phyloP scores from a whole-genome alignment of 2,888 invertebrate species.

The Phyllotreta striolata region DNA sequence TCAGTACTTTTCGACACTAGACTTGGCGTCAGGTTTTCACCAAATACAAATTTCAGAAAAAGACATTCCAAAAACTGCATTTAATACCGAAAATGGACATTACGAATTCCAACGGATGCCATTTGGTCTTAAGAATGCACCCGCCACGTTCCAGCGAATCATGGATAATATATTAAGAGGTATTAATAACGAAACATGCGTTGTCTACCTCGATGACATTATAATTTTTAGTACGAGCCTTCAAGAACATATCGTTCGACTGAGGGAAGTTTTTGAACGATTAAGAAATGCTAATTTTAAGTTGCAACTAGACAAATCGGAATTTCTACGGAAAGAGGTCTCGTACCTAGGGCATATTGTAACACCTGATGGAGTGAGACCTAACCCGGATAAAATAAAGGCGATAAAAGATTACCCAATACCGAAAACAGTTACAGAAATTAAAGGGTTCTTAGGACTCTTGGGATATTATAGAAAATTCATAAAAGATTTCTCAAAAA shows the following conservation, averaged over 20 bases:
- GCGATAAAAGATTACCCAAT: constrained; percentile 22
- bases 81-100: constrained; percentile 28
- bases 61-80: constrained; percentile 34
- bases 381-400: constrained; percentile 33
- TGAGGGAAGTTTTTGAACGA: too few species aligned
- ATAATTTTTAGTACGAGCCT: too few species aligned
- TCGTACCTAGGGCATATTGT: too few species aligned
- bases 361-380: constrained; percentile 30
- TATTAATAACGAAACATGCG: constrained; percentile 30
- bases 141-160: constrained; percentile 30
- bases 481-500: too few species aligned
- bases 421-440: constrained; percentile 17
- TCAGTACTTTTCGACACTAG: constrained; percentile 21
- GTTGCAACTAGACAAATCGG: too few species aligned
- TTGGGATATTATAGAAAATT: not conserved
- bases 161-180: constrained; percentile 34
- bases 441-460: constrained; percentile 26
- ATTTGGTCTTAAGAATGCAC: constrained; percentile 34
- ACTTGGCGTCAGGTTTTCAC: constrained; percentile 34
- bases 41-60: constrained; percentile 33
- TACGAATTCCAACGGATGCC: constrained; percentile 26
- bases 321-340: too few species aligned
- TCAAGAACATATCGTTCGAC: too few species aligned
- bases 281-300: too few species aligned
- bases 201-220: constrained; percentile 15